Conservation (phyloP, 2,888 invertebrate species). For the Callosobruchus maculatus region DNA sequence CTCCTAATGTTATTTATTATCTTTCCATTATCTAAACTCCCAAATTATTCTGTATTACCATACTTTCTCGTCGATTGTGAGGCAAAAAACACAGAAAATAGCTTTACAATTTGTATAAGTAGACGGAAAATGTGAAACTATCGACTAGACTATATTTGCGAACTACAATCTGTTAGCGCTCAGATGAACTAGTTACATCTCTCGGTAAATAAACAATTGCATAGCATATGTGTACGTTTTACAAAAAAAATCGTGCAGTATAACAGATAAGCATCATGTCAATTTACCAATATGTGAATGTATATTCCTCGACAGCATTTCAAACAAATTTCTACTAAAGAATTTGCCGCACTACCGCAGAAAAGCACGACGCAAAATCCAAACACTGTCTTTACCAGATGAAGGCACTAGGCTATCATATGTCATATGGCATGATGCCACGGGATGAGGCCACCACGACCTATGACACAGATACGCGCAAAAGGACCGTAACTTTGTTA, state of each 20-base stretch:
- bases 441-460: constrained; percentile 6
- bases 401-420: neutral
- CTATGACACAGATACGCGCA: constrained; percentile 21
- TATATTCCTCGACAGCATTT: neutral
- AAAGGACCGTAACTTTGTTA: constrained; percentile 11
- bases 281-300: neutral
- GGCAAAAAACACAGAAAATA: no score
- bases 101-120: neutral
- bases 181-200: neutral
- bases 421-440: no score
- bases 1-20: no score
- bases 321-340: neutral
- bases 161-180: neutral
- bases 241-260: neutral
- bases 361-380: neutral
- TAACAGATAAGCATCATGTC: constrained; percentile 1
- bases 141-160: neutral
- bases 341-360: neutral
- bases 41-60: no score
- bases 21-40: no score
- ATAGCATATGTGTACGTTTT: neutral
- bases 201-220: neutral
- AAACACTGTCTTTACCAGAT: neutral
- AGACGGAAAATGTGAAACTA: neutral
- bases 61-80: no score